Evolutionary conservation across 2,113 vertebrate species (phyloP), one percentile per base, ranked within the genome.

Genomic region (Nicator chloris): DNA sequence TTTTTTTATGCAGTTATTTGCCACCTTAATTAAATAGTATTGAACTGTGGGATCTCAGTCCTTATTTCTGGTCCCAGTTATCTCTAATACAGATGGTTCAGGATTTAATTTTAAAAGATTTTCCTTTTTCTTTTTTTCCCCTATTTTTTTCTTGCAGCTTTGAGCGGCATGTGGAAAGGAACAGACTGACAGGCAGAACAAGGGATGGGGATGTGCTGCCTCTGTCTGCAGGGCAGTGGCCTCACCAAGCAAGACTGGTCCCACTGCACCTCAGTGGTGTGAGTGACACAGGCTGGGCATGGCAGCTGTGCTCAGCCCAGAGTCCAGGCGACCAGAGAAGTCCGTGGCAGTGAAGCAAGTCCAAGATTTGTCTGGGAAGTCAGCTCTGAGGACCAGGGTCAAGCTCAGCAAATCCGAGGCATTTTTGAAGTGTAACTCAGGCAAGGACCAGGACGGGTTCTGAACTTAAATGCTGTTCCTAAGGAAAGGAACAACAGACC

Each of bases 151-250:
- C 19, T 60, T 66, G 4, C 10, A n/a, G 17, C 13, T 82, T 81
- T 84, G 40, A 85, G 63, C 14, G 51, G 30, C 9, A 6, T 0
- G 4, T 50, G 37, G 50, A 57, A 90, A 31, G 20, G 30, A 14
- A 1, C 22, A 86, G 42, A 27, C 9, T 54, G 18, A 9, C 10
- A 44, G 42, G 30, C 26, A 94, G 17, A 86, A 40, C 20, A 27
- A 75, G 23, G 33, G 12, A 6, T 28, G 13, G 24, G 39, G 27
- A 39, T 0, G 0, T 37, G 22, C 7, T 22, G 4, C 6, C 17
- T 84, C 51, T 57, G 27, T 24, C 16, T 14, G 4, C 7, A 63
- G 45, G 13, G 10, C 50, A 64, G 30, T n/a, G 49, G 9, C n/a
- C 17, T 88, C 39, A 33, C 11, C 2, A 2, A 18, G 10, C 31